A percentile compares a stretch with the other conserved stretches of the same genome.
Conservation (phyloP, 2,888 invertebrate species). For the Acanthopleura granulata region DNA sequence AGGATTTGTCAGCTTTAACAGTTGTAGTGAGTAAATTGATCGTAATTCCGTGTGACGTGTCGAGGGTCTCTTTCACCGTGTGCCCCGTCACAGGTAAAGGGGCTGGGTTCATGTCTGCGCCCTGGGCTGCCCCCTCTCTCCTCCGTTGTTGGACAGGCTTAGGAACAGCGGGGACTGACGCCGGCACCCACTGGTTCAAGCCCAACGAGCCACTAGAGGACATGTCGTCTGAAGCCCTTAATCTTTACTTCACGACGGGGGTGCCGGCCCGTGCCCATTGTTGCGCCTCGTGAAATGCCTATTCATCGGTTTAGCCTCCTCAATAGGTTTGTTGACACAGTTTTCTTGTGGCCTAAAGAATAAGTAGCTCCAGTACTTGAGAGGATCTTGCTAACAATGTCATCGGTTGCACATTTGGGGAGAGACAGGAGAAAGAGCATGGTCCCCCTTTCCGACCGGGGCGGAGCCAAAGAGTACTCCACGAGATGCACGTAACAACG, state of each 20-base stretch:
- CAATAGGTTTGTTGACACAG: slow-evolving; percentile 13
- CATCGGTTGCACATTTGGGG: slow-evolving; percentile 16
- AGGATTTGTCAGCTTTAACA: neutral
- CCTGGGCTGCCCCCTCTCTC: neutral
- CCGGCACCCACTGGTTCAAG: slow-evolving; percentile 1
- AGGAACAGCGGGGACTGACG: slow-evolving; percentile 5
- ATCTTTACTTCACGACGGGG: neutral
- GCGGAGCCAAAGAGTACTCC: neutral
- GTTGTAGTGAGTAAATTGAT: slow-evolving; percentile 3
- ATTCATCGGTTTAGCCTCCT: neutral
- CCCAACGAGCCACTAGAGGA: neutral
- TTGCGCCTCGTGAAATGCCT: slow-evolving; percentile 2
- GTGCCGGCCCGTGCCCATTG: slow-evolving; percentile 3
- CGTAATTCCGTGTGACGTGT: slow-evolving; percentile 13
- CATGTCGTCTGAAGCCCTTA: slow-evolving; percentile 4
- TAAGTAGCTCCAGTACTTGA: neutral
- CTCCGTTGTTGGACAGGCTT: neutral
- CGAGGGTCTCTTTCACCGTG: neutral
- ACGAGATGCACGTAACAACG: no score
- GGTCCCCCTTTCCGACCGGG: neutral
- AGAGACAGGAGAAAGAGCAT: neutral
- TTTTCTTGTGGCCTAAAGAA: neutral
- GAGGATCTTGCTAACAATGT: slow-evolving; percentile 3
- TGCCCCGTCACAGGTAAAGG: slow-evolving; percentile 8
- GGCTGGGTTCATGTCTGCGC: neutral